phyloP scores from a whole-genome alignment of 2,888 invertebrate species.

The Conops quadrifasciatus region DNA sequence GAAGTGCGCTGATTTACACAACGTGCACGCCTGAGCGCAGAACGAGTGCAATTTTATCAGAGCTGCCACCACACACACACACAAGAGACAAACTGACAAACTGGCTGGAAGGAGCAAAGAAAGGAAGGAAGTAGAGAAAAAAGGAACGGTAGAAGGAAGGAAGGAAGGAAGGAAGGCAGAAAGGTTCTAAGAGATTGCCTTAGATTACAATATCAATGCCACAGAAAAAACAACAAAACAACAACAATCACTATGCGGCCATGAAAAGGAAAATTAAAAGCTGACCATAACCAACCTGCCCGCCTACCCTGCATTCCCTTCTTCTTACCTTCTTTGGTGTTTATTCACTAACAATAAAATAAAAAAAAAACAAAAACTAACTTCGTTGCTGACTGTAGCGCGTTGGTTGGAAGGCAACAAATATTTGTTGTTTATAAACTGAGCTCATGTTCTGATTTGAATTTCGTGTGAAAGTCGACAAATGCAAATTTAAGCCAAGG shows the following conservation, averaged over 20 bases:
- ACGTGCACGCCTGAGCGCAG: slow-evolving; percentile 23
- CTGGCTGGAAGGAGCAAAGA: too few species aligned
- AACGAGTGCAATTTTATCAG: slow-evolving; percentile 23
- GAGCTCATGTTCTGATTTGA: slow-evolving; percentile 41
- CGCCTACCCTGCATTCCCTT: not conserved
- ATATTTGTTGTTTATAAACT: slow-evolving; percentile 35
- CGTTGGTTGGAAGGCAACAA: slow-evolving; percentile 1
- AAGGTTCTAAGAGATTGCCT: slow-evolving; percentile 40
- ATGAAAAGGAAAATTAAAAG: slow-evolving; percentile 16
- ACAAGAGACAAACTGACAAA: too few species aligned
- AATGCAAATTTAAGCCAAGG: slow-evolving; percentile 47
- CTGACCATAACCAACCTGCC: not conserved
- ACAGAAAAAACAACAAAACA: slow-evolving; percentile 4
- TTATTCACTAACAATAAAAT: not conserved
- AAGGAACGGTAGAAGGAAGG: not conserved
- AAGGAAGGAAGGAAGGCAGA: not conserved
- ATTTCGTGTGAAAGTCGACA: slow-evolving; percentile 48
- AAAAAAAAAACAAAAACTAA: slow-evolving; percentile 2
- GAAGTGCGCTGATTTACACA: slow-evolving; percentile 36
- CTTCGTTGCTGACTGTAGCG: not conserved
- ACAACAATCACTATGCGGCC: not conserved
- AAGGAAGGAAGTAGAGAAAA: not conserved
- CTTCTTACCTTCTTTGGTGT: not conserved
- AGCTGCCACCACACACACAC: not conserved
- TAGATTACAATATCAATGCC: slow-evolving; percentile 37